Percentiles rank a stretch among this genome's conserved stretches.
Conservation (phyloP, 2,113 vertebrate genomes). For the Dromiciops gliroides region DNA sequence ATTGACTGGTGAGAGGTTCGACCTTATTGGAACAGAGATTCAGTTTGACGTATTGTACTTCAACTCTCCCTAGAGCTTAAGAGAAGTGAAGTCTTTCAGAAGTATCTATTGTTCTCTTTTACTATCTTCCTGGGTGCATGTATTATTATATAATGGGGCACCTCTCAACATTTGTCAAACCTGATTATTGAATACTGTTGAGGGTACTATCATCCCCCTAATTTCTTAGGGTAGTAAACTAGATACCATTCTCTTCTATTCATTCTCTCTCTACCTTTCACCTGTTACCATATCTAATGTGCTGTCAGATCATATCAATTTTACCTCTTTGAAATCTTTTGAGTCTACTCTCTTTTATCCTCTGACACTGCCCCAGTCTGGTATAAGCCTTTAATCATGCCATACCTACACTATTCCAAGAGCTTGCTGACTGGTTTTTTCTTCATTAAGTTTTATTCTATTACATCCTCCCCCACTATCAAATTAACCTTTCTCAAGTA, state of each 20-base stretch:
- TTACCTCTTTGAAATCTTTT: background rate
- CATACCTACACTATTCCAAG: background rate
- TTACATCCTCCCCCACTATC: background rate
- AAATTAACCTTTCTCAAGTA: background rate
- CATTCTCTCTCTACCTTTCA: background rate
- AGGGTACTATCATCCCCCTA: background rate
- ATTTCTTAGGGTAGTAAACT: background rate
- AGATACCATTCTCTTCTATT: background rate
- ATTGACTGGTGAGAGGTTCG: background rate
- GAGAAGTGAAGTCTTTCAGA: background rate
- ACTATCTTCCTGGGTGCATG: background rate
- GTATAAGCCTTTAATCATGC: background rate
- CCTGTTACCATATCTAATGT: background rate
- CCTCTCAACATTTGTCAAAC: background rate
- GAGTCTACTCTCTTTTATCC: background rate
- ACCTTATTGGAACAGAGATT: background rate
- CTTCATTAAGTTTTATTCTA: background rate
- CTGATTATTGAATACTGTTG: background rate
- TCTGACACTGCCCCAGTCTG: background rate
- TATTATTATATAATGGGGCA: background rate
- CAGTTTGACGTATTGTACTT: background rate
- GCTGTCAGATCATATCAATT: background rate
- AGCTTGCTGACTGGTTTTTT: background rate
- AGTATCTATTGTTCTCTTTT: background rate
- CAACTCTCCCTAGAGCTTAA: background rate